Evolutionary conservation across 2,888 invertebrate species (phyloP), one percentile per base, ranked within the genome.

Genomic region (Caenorhabditis zanzibari): DNA sequence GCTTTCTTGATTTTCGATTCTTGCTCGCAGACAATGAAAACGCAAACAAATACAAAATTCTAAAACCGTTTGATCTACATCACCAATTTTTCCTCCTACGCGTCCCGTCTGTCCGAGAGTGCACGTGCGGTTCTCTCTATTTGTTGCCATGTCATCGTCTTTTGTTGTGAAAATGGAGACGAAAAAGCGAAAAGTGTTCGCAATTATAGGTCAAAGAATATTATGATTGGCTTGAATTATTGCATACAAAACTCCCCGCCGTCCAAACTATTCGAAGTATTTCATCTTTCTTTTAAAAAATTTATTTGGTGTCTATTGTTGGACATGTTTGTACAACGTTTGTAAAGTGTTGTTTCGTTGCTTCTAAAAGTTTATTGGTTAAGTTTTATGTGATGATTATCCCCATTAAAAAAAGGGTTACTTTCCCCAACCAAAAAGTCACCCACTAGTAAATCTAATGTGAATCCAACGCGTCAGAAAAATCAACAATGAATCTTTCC

Each of bases 81-180:
- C 58, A 63, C n/a, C 47, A 14, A n/a, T 44, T 38, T 44, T 59
- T 49, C 47, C 35, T 22, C 64, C 35, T 28, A 22, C 75, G 47
- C 66, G n/a, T 47, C 19, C 59, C 28, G 47, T 28, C 56, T 47
- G 56, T 58, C 63, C 28, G 41, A 28, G 61, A 41, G 41, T 7
- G 74, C 59, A 58, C 75, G 59, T 56, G 64, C 44, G n/a, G 47
- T 47, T 54, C 47, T 66, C 58, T 68, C 76, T 76, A 49, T 59
- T 76, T 68, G 76, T 76, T 58, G 75, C 66, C 75, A 75, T 75
- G 76, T 76, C 76, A 76, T 63, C 77, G 16, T 35, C 59, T 52
- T 52, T 63, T 63, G 44, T 58, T 58, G n/a, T 32, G 54, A 54
- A 54, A 26, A 52, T 52, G 22, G 49, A 16, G 19, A n/a, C n/a